Evolutionary conservation across 92 coral and sea anemone genomes (phyloP).

Genomic region (Nematostella vectensis): DNA sequence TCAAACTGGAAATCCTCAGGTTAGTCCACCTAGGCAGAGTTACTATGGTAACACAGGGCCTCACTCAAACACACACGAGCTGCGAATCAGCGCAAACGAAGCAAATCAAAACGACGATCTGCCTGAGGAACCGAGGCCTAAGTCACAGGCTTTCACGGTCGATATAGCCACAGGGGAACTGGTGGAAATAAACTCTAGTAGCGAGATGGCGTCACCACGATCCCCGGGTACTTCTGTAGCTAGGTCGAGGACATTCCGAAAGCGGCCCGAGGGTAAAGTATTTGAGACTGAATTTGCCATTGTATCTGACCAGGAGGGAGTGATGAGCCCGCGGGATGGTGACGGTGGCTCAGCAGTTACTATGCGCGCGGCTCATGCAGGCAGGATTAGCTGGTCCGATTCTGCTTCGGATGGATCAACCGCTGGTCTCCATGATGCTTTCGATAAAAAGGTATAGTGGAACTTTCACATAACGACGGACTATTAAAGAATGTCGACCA

Average conservation of each 20-base stretch:
- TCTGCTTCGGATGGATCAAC: conserved; percentile 22
- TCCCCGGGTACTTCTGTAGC: conserved; percentile 29
- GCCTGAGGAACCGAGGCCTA: conserved; percentile 16
- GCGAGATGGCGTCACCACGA: conserved; percentile 16
- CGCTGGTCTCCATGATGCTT: conserved; percentile 4
- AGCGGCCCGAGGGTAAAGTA: conserved; percentile 43
- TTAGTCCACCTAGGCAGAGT: not conserved
- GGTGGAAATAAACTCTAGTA: conserved; percentile 12
- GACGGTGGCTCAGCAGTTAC: conserved; percentile 14
- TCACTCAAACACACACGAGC: too few relatives aligned
- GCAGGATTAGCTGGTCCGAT: conserved; percentile 30
- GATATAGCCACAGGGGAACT: conserved; percentile 24
- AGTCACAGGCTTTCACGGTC: conserved; percentile 27
- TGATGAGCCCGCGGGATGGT: conserved; percentile 9
- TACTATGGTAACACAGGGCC: not conserved
- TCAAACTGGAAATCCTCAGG: too few relatives aligned
- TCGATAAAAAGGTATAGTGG: too few relatives aligned
- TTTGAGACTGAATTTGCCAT: conserved; percentile 11
- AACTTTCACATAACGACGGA: too few relatives aligned
- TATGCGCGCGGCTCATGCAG: not conserved
- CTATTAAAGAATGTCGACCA: conserved; percentile 16
- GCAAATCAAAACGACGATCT: not conserved
- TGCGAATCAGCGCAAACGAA: too few relatives aligned
- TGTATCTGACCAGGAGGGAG: not conserved
- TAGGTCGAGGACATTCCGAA: conserved; percentile 62